Evolutionary conservation across 2,113 vertebrate species (phyloP).

Genomic region (Chionis minor): DNA sequence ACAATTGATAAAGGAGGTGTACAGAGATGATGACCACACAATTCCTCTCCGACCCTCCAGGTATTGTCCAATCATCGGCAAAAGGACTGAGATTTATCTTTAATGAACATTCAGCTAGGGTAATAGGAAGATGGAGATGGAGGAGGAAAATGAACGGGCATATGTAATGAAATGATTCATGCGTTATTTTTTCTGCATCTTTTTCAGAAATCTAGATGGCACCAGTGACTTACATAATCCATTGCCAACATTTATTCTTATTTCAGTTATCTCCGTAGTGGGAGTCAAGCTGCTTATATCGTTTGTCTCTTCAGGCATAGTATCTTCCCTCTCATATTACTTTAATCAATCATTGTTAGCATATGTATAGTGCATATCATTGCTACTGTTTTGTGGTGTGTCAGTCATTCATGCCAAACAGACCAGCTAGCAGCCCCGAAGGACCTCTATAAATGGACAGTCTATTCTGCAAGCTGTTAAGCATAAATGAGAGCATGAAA

Average conservation of each 20-base stretch:
- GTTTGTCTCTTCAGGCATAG: conserved; percentile 37
- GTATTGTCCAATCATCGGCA: neutral
- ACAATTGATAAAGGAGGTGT: neutral
- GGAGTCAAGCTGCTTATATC: neutral
- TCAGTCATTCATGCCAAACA: conserved; percentile 56
- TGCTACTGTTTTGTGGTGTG: conserved; percentile 12
- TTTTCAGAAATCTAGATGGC: neutral
- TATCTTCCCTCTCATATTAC: conserved; percentile 33
- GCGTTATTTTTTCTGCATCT: neutral
- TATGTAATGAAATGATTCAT: neutral
- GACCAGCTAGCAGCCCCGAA: conserved; percentile 22
- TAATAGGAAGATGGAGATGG: neutral
- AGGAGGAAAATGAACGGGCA: neutral
- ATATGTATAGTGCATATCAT: conserved; percentile 33
- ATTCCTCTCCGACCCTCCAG: neutral
- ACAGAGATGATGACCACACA: neutral
- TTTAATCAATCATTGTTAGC: conserved; percentile 46
- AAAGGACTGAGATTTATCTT: neutral
- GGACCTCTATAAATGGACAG: neutral
- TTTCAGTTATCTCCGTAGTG: neutral
- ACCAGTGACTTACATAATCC: conserved; percentile 5
- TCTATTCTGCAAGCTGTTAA: neutral
- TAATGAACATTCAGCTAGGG: neutral
- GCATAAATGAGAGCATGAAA: conserved; percentile 13
- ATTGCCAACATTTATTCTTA: conserved; percentile 50